Conservation (phyloP, 1,140 invertebrate species). For the Brachionus rotundiformis region DNA sequence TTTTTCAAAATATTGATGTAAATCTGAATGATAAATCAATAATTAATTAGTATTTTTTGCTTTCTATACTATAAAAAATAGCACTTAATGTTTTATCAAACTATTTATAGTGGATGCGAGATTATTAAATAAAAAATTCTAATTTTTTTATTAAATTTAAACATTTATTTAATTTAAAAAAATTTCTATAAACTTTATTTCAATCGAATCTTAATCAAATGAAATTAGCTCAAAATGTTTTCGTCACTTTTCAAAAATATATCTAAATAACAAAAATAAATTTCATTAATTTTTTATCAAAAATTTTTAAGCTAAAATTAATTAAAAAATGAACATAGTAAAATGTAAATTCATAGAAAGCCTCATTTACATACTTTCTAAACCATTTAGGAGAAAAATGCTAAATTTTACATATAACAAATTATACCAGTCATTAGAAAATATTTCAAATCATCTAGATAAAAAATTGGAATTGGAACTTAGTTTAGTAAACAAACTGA, state of each 20-base stretch:
- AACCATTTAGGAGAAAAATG: neutral
- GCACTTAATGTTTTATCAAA: neutral
- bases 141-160: no score
- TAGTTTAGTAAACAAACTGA: neutral
- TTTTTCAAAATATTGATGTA: no score
- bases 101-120: no score
- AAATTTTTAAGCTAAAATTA: constrained; percentile 5
- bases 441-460: neutral
- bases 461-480: neutral
- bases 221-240: constrained; percentile 3
- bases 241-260: neutral
- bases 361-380: neutral
- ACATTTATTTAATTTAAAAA: no score
- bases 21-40: no score
- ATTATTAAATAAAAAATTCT: no score
- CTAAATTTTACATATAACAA: neutral
- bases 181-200: constrained; percentile 17
- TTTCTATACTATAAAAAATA: no score
- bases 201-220: neutral
- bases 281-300: constrained; percentile 18
- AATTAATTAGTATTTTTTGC: no score
- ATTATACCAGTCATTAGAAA: neutral
- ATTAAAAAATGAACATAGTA: neutral
- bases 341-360: neutral
- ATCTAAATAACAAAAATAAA: neutral